Base-by-base conservation (phyloP, 2,113 vertebrate genomes). In the Ellobius talpinus region DNA sequence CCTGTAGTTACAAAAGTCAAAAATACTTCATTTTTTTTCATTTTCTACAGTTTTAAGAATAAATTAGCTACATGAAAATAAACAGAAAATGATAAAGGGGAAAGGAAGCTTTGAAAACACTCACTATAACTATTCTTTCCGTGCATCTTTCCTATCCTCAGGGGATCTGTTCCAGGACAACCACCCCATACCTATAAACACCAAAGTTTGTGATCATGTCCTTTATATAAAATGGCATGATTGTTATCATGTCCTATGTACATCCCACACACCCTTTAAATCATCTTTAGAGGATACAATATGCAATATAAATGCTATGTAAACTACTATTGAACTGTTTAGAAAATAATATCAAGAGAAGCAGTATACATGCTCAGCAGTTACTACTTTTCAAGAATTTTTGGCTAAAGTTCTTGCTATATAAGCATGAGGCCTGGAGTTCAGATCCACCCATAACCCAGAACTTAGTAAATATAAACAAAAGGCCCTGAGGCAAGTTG, bases 21-120 rank as follows among this genome's bases (percentile, higher is more conserved):
- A 96, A 96, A 42, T 23, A 26, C 74, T 79, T 81, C 65, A 92
- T 52, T 52, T 36, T 74, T 97, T 89, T 58, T 29, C 21, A 36
- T 55, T 81, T 63, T 31, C 23, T 63, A 63, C 4, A 84, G 3
- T 84, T 63, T 84, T 84, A 55, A 21, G 33, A 39, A 23, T 65
- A 89, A 89, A 66, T 78, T 88, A 91, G 92, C 76, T 26, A 4
- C 61, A 55, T 58, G 7, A 88, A 77, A 63, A 29, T 58, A 42
- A 84, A 65, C 42, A 84, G 50, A 76, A 94, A 90, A 68, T 29
- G 50, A 68, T 36, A 88, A 82, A 63, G 2, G 26, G 19, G 63
- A 91, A 52, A 89, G 31, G 68, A 13, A 79, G 55, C n/a, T 91
- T 47, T 89, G 45, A 36, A 92, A 91, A 89, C 13, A 77, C 26